Conservation (phyloP, 2,797 vertebrate genomes). For the Cynopterus sphinx region DNA sequence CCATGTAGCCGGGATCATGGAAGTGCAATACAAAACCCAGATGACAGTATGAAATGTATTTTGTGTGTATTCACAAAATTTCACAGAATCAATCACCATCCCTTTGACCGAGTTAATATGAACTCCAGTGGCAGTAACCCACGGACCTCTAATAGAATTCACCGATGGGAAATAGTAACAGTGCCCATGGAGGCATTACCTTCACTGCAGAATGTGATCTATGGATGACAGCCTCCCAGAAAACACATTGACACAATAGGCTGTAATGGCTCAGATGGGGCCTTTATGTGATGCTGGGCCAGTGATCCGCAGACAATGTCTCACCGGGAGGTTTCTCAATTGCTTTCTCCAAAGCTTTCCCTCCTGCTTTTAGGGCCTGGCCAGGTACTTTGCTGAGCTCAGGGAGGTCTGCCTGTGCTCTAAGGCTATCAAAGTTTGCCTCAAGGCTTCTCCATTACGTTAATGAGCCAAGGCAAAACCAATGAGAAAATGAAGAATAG, state of each 20-base stretch:
- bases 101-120: conserved; percentile 72
- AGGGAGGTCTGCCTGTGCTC: conserved; percentile 21
- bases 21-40: conserved; percentile 64
- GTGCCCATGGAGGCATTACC: conserved; percentile 69
- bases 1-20: conserved; percentile 61
- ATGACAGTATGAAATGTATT: conserved; percentile 75
- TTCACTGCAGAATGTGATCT: conserved; percentile 67
- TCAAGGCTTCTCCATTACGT: conserved; percentile 15
- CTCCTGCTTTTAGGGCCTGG: conserved; percentile 38
- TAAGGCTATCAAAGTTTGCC: conserved; percentile 24
- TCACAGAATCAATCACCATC: conserved; percentile 74
- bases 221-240: conserved; percentile 75
- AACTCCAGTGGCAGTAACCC: conserved; percentile 76
- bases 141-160: conserved; percentile 73
- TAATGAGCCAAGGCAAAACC: conserved; percentile 53
- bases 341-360: conserved; percentile 68
- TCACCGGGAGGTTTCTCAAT: conserved; percentile 74
- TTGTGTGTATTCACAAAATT: conserved; percentile 79
- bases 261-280: conserved; percentile 81
- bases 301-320: conserved; percentile 82
- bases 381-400: conserved; percentile 44
- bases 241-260: conserved; percentile 81
- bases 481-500: conserved; percentile 60
- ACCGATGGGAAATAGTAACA: conserved; percentile 69
- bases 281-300: conserved; percentile 70